Percentiles rank a stretch among this genome's conserved stretches.
Evolutionary conservation across 2,888 invertebrate genomes (phyloP).

Genomic region (Teinopalpus imperialis): DNA sequence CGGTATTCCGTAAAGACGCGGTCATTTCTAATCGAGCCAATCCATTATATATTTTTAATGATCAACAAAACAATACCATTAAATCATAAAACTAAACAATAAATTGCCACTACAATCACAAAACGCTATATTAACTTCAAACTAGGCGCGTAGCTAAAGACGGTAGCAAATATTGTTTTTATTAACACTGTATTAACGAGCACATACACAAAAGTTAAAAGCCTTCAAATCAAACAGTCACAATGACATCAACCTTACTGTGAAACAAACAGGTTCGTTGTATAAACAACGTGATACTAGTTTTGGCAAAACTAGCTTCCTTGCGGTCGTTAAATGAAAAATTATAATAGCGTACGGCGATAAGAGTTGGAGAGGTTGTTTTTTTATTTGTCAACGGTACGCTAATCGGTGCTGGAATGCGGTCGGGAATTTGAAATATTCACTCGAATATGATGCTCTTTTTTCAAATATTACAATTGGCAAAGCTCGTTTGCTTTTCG

Average conservation of each 20-base stretch:
- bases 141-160: not conserved
- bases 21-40: too few relatives aligned
- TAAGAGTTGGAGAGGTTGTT: conserved; percentile 1
- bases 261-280: conserved; percentile 26
- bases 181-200: conserved; percentile 1
- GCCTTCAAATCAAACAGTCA: conserved; percentile 22
- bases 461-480: too few relatives aligned
- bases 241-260: conserved; percentile 23
- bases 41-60: too few relatives aligned
- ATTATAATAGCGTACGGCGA: conserved; percentile 19
- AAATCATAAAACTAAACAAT: too few relatives aligned
- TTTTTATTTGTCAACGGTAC: conserved; percentile 12
- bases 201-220: conserved; percentile 10
- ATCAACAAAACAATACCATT: too few relatives aligned
- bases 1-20: too few relatives aligned
- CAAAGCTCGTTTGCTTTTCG: too few relatives aligned
- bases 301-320: conserved; percentile 43
- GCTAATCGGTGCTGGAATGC: conserved; percentile 11
- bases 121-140: too few relatives aligned
- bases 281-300: conserved; percentile 30
- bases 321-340: conserved; percentile 28
- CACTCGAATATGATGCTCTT: too few relatives aligned
- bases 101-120: too few relatives aligned
- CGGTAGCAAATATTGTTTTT: not conserved
- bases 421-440: too few relatives aligned